phyloP scores from a whole-genome alignment of 2,797 vertebrate genomes.

The Petrocephalus schoutedeni region DNA sequence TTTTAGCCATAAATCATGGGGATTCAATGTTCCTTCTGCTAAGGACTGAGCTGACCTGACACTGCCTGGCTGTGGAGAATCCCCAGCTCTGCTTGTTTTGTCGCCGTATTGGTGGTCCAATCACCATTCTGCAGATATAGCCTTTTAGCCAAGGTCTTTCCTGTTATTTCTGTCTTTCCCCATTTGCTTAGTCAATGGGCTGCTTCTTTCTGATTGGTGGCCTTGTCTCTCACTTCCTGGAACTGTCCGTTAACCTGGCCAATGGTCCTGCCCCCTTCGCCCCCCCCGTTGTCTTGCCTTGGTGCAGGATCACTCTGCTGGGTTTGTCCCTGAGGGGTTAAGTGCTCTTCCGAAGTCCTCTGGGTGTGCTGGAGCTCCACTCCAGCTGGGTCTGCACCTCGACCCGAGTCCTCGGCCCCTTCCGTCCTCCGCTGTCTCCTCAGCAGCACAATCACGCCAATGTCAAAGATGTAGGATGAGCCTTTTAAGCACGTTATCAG shows the following conservation, averaged over 20 bases:
- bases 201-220: neutral
- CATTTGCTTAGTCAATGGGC: neutral
- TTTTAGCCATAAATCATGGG: neutral
- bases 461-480: constrained; percentile 57
- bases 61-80: neutral
- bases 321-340: constrained; percentile 9
- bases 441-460: constrained; percentile 61
- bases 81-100: neutral
- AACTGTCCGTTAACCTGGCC: neutral
- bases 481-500: constrained; percentile 59
- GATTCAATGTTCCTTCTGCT: neutral
- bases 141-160: neutral
- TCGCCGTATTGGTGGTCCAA: neutral
- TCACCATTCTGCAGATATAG: neutral
- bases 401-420: neutral
- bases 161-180: neutral
- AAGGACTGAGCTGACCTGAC: neutral
- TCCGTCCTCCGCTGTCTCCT: constrained; percentile 50
- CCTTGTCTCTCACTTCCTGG: neutral
- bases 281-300: neutral
- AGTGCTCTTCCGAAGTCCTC: constrained; percentile 15
- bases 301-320: neutral
- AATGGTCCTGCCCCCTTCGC: neutral
- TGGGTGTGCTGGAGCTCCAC: constrained; percentile 41
- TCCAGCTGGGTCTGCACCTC: constrained; percentile 19